Evolutionary conservation across 1,140 invertebrate genomes (phyloP), one percentile per base, ranked within the genome.

Genomic region (Melipona quadrifasciata): DNA sequence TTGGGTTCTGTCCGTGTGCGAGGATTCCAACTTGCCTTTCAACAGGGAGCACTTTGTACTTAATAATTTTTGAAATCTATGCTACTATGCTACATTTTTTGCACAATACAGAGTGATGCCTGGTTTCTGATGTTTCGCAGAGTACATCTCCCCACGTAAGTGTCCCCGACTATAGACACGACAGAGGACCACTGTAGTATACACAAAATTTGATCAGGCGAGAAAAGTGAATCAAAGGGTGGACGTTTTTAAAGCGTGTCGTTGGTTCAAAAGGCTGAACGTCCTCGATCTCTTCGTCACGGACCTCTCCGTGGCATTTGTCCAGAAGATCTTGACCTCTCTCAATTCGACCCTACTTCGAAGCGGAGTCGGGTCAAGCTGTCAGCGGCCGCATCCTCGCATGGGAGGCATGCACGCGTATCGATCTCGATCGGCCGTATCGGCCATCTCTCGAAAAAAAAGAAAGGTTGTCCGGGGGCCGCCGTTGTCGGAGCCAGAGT

Each of bases 361-460:
- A 47, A 47, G 39, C 82, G 72, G 68, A 82, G 86, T 55, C 78
- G 83, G 86, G 84, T 90, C 85, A 90, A 89, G 83, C 82, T 89
- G 91, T 89, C 89, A 91, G 85, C 87, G 80, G 61, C 79, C 75
- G 55, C 57, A 71, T 89, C 82, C 80, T 65, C 85, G 74, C 67
- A 61, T 57, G 39, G 6, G 6, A 47, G 39, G 39, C 39, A 47
- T 47, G 6, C 39, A 51, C 57, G 68, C 53, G 72, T 88, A 92
- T 92, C 91, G 90, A 91, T 90, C 91, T 91, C 89, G 87, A 92
- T 92, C 90, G 82, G 84, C 74, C 84, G 73, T 91, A 92, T 92
- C 91, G 67, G 39, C 19, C 67, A 91, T 90, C 90, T 87, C 82
- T 85, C 6, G 39, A 39, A 8, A 47, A 31, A 31, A 31, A 31